phyloP scores from a whole-genome alignment of 2,797 vertebrate species.

The Xenentodon cancila region DNA sequence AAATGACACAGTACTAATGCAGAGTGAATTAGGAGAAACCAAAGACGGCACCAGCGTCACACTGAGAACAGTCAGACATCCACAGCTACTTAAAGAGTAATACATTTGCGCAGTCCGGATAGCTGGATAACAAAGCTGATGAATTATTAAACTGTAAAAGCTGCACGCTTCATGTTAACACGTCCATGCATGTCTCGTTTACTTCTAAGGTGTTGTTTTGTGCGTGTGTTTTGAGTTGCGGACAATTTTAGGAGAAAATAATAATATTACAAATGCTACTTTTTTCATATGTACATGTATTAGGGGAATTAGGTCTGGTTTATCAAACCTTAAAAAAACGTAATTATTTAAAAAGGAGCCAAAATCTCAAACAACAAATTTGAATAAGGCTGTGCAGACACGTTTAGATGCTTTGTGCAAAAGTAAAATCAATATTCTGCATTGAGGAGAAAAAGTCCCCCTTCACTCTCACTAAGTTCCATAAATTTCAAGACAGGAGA shows the following conservation, averaged over 20 bases:
- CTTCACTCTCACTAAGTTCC: not conserved
- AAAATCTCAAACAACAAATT: not conserved
- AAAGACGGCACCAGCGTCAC: conserved; percentile 22
- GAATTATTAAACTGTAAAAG: conserved; percentile 18
- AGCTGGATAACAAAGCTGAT: conserved; percentile 2
- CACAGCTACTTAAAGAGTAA: conserved; percentile 14
- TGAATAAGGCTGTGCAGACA: not conserved
- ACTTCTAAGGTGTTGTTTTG: too few relatives aligned
- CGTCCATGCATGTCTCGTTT: not conserved
- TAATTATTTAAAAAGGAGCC: not conserved
- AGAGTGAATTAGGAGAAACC: not conserved
- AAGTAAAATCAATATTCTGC: conserved; percentile 10
- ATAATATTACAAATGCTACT: not conserved
- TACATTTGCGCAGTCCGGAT: conserved; percentile 12
- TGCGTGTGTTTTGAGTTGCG: too few relatives aligned
- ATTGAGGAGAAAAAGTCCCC: conserved; percentile 3
- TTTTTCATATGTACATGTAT: not conserved
- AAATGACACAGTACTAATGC: conserved; percentile 20
- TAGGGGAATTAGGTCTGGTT: too few relatives aligned
- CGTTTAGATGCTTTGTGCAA: conserved; percentile 12
- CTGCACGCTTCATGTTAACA: not conserved
- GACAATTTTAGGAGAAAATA: too few relatives aligned
- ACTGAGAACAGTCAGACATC: conserved; percentile 2
- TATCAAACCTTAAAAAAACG: too few relatives aligned
- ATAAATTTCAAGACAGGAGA: conserved; percentile 1